Conservation (phyloP, 2,113 vertebrate species). For the Egretta garzetta region DNA sequence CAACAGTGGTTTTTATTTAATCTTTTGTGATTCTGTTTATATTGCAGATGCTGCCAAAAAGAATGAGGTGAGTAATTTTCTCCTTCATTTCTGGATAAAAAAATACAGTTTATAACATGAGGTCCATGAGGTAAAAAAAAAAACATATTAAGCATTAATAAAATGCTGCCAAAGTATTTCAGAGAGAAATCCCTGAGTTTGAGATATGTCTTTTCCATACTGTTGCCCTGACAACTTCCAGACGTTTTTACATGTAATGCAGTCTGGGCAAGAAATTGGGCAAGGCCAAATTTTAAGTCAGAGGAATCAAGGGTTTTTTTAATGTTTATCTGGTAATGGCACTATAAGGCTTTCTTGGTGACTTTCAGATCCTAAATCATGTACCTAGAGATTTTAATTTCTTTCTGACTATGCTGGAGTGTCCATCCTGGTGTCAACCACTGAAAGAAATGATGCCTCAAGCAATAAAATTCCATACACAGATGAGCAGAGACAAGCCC, state of each 20-base stretch:
- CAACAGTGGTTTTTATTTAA: not conserved
- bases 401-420: not conserved
- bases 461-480: not conserved
- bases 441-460: not conserved
- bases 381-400: not conserved
- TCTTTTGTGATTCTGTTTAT: not conserved
- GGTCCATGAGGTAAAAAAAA: not conserved
- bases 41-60: not conserved
- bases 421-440: not conserved
- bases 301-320: not conserved
- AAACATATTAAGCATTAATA: not conserved
- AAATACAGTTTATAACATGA: not conserved
- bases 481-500: not conserved
- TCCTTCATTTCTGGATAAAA: not conserved
- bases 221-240: not conserved
- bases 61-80: conserved; percentile 8
- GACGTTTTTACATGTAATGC: not conserved
- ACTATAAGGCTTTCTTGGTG: not conserved
- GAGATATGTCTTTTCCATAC: not conserved
- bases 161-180: not conserved
- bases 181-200: not conserved
- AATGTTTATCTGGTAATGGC: not conserved
- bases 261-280: not conserved
- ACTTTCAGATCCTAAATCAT: not conserved
- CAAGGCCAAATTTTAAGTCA: not conserved